Base-by-base conservation (phyloP, 1,140 invertebrate genomes). In the Zaprionus gabonicus region DNA sequence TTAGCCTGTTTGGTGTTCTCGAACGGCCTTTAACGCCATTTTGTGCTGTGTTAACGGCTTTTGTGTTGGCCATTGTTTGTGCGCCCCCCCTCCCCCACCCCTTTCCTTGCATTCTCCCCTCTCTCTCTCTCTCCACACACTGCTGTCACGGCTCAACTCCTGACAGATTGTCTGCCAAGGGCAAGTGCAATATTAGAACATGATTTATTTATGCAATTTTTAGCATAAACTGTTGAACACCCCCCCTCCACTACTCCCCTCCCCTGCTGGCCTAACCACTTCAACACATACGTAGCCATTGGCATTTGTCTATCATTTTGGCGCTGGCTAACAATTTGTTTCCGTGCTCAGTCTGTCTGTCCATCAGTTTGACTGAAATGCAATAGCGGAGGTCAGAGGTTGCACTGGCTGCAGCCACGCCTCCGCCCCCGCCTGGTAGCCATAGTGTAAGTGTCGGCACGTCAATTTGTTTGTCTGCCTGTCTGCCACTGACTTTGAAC, bases 121-220 rank as follows among this genome's bases (percentile, higher is more conserved):
- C 28, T 53, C 23, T 28, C 23, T 28, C 63, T 44, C 51, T 7
- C 17, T 5, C 3, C 12, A 7, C 25, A 25, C 4, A 2, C 15
- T 15, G 5, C 13, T 46, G 2, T 3, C n/a, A n/a, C 41, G 41
- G 46, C 62, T 65, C 62, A 56, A 81, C 70, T 81, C 83, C 80
- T 85, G 85, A 88, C 85, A 90, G 85, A 88, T 88, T 80, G 80
- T 88, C 73, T 80, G 81, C n/a, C 81, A 81, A 91, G 81, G 80
- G 77, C 90, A 86, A 91, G 80, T 91, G 90, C 80, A 91, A 91
- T 85, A 91, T 91, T 91, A 91, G 88, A 86, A 81, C 86, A 91
- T 91, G 90, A 91, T 91, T 91, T 91, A 91, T 91, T 91, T 91
- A 91, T 91, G 90, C 90, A 91, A 91, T 91, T 91, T 91, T 90